phyloP scores from a whole-genome alignment of 2,888 invertebrate species.

The Drosophila paramelanica region DNA sequence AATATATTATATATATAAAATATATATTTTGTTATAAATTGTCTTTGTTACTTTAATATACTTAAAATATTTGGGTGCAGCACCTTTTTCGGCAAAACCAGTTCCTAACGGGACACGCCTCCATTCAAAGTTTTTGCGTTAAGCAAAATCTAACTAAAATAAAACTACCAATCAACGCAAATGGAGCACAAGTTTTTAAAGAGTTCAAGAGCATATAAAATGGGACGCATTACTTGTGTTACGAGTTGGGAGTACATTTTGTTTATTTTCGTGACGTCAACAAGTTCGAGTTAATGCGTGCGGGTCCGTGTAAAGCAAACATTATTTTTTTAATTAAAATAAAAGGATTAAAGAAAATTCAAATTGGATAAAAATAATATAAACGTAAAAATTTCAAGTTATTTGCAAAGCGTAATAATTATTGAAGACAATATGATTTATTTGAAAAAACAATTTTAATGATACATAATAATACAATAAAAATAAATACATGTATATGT shows the following conservation, averaged over 20 bases:
- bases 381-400: too few species aligned
- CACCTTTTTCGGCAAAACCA: conserved; percentile 48
- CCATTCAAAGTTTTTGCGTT: conserved; percentile 32
- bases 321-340: neutral
- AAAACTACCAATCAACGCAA: conserved; percentile 29
- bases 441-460: too few species aligned
- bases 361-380: too few species aligned
- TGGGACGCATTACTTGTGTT: neutral
- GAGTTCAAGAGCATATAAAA: neutral
- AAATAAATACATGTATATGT: too few species aligned
- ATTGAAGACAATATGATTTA: too few species aligned
- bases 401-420: too few species aligned
- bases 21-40: conserved; percentile 15
- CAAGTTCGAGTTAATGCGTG: neutral
- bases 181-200: conserved; percentile 21
- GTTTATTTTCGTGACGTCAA: neutral
- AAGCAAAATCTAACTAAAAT: conserved; percentile 15
- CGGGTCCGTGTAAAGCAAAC: neutral
- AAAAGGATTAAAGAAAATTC: too few species aligned
- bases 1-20: neutral
- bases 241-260: neutral
- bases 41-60: conserved; percentile 35
- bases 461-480: too few species aligned
- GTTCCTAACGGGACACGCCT: conserved; percentile 47
- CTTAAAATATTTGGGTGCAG: conserved; percentile 34